phyloP scores from a whole-genome alignment of 2,797 vertebrate genomes.

The Benthosema pterotum region DNA sequence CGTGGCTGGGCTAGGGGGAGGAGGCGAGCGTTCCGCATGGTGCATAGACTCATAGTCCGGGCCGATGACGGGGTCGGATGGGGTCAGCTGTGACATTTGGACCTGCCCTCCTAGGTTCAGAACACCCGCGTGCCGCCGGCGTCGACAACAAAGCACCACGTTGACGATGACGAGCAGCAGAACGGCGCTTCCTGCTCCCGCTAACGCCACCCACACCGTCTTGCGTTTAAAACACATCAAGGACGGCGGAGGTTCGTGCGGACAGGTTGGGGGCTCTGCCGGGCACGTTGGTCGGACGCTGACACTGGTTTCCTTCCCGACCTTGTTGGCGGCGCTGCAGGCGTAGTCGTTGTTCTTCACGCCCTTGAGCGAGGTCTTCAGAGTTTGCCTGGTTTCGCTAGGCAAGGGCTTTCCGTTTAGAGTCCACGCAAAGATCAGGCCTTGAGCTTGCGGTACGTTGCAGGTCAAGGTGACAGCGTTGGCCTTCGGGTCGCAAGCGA shows the following conservation, averaged over 20 bases:
- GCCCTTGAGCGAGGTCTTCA: slow-evolving; percentile 51
- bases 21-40: not conserved
- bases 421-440: slow-evolving; percentile 57
- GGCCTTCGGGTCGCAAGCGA: slow-evolving; percentile 49
- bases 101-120: not conserved
- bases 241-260: slow-evolving; percentile 1
- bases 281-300: slow-evolving; percentile 41
- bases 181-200: slow-evolving; percentile 44
- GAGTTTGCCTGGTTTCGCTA: slow-evolving; percentile 38
- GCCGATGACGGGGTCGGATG: not conserved
- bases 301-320: slow-evolving; percentile 50
- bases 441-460: slow-evolving; percentile 23
- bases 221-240: slow-evolving; percentile 36
- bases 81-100: slow-evolving; percentile 31
- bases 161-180: slow-evolving; percentile 49
- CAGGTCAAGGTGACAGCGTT: slow-evolving; percentile 51
- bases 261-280: not conserved
- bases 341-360: slow-evolving; percentile 23
- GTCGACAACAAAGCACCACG: slow-evolving; percentile 28
- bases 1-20: not conserved
- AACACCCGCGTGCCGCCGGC: slow-evolving; percentile 9
- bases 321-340: slow-evolving; percentile 53
- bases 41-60: slow-evolving; percentile 56
- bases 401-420: slow-evolving; percentile 36
- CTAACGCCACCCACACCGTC: slow-evolving; percentile 15